phyloP scores from a whole-genome alignment of 2,797 vertebrate species.

The Adelosebastes latens region DNA sequence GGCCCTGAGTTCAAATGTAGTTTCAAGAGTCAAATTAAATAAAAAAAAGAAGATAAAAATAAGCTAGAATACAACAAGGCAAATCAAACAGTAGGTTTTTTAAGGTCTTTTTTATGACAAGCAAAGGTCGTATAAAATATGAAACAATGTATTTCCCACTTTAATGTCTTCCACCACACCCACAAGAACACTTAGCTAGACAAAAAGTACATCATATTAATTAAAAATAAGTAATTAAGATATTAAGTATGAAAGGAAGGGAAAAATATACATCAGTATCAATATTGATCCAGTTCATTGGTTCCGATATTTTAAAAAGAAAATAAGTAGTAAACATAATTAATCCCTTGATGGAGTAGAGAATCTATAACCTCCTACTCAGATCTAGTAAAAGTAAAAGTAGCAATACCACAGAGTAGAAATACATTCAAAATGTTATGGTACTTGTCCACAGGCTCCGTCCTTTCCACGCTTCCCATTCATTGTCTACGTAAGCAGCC shows the following conservation, averaged over 20 bases:
- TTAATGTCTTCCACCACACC: not conserved
- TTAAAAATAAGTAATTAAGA: not conserved
- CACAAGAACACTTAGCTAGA: not conserved
- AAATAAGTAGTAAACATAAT: too few species aligned
- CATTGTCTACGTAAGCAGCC: too few species aligned
- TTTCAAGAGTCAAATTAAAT: not conserved
- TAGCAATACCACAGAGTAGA: too few species aligned
- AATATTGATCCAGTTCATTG: not conserved
- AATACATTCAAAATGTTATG: too few species aligned
- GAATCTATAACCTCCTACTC: too few species aligned
- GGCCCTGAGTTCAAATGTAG: not conserved
- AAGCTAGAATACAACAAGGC: too few species aligned
- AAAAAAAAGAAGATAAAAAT: not conserved
- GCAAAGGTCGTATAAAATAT: not conserved
- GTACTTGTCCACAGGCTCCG: too few species aligned
- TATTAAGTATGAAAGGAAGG: rapidly evolving
- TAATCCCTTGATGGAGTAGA: too few species aligned
- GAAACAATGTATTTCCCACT: not conserved
- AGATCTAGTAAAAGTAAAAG: too few species aligned
- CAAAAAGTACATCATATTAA: not conserved
- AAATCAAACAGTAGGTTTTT: not conserved
- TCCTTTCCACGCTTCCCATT: too few species aligned
- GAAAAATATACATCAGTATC: rapidly evolving
- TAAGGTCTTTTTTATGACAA: not conserved
- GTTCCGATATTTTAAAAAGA: too few species aligned